phyloP scores from a whole-genome alignment of 2,113 vertebrate species.

The Phrynosoma blainvillii region DNA sequence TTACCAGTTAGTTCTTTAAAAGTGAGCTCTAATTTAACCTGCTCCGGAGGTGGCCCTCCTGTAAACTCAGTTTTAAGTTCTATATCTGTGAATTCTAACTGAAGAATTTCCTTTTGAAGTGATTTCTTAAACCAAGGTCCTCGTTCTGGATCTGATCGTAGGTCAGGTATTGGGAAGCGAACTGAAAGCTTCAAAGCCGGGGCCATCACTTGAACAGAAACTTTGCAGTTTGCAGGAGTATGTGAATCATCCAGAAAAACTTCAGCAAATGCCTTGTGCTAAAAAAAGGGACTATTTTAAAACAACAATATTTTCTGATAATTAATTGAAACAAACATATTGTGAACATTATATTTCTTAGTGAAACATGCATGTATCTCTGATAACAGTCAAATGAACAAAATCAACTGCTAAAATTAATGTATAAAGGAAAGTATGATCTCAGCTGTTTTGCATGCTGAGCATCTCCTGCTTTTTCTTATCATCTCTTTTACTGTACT shows the following conservation, averaged over 20 bases:
- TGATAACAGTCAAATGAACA: not conserved
- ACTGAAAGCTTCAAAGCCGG: constrained; percentile 86
- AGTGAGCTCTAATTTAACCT: constrained; percentile 93
- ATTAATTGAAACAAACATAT: not conserved
- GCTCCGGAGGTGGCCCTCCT: constrained; percentile 88
- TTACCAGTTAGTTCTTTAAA: constrained; percentile 92
- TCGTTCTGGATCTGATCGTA: constrained; percentile 95
- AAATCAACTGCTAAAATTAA: not conserved
- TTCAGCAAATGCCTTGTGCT: constrained; percentile 98
- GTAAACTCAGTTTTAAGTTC: constrained; percentile 92
- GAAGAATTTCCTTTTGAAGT: constrained; percentile 92
- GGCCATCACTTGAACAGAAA: constrained; percentile 85
- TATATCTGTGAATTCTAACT: constrained; percentile 86
- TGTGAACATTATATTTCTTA: not conserved
- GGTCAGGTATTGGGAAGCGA: constrained; percentile 96
- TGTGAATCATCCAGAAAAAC: constrained; percentile 94
- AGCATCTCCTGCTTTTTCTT: not conserved
- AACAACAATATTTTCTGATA: not conserved
- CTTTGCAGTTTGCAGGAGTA: constrained; percentile 86
- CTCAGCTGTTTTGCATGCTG: not conserved
- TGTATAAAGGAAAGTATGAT: not conserved
- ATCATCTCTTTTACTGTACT: not conserved
- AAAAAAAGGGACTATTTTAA: constrained; percentile 27
- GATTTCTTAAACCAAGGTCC: constrained; percentile 99
- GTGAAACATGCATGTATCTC: not conserved